Base-by-base conservation (phyloP, 2,797 vertebrate genomes). In the Bradypus variegatus region DNA sequence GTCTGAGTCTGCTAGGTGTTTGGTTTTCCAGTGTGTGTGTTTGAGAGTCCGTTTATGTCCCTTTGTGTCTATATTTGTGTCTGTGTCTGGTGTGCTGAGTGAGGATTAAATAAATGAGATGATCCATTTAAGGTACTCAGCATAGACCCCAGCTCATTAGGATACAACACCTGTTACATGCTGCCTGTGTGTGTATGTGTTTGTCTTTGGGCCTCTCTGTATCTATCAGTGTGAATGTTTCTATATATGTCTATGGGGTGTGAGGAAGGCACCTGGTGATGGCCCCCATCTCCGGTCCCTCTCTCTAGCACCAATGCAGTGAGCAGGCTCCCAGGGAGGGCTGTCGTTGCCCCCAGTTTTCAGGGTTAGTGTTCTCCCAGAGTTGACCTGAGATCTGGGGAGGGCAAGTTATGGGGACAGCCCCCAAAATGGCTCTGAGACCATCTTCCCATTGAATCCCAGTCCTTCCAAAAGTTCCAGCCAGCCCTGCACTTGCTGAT, bases 201-300 rank as follows among this genome's bases (percentile, higher is more conserved):
- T 18, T 38, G 36, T 45, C 27, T 80, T 36, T 31, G 91, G 91
- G n/a, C 79, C 31, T 16, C 67, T 11, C 3, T 21, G 41, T 73
- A 48, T 53, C 58, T 79, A 11, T 13, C 18, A 8, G 50, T 50
- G 65, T 27, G 4, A 6, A 18, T 29, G 16, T 70, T 70, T 64
- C 12, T 25, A 8, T 13, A 7, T 9, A 14, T 36, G 19, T 36
- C 41, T 31, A 2, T n/a, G 2, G 3, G 11, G 3, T 21, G 16
- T 75, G 25, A n/a, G 27, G 31, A 16, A 14, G n/a, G 78, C n/a
- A 65, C 38, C 1, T 12, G 3, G 67, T 15, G 18, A 33, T 38
- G 13, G 0, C 64, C 60, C 41, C 67, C 36, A 36, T 1, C 7
- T 50, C 45, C 33, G 36, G n/a, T 12, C 11, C 25, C 9, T 70